phyloP scores from a whole-genome alignment of 2,113 vertebrate species.

The Chlorodrepanis virens region DNA sequence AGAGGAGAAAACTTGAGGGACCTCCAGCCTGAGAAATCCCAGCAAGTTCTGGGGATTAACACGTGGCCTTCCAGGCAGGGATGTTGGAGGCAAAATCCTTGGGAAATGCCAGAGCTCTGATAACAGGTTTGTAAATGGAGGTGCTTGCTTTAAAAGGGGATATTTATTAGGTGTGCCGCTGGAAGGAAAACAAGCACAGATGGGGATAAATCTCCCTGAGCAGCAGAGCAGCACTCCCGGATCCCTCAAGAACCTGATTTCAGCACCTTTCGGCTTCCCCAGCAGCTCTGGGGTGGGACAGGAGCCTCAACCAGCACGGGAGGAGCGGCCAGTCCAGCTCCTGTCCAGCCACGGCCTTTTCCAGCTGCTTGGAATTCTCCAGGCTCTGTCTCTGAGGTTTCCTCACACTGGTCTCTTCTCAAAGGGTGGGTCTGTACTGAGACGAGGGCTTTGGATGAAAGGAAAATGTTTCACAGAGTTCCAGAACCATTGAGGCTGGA shows the following conservation, averaged over 20 bases:
- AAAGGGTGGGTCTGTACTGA: neutral
- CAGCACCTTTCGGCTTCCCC: neutral
- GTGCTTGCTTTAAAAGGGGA: constrained; percentile 10
- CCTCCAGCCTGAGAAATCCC: neutral
- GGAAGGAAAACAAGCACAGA: constrained; percentile 53
- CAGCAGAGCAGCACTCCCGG: constrained; percentile 4
- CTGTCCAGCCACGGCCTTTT: neutral
- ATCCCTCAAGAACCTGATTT: constrained; percentile 40
- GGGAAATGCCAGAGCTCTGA: neutral
- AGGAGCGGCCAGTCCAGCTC: neutral
- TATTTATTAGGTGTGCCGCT: constrained; percentile 52
- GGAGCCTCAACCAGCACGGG: neutral
- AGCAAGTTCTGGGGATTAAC: neutral
- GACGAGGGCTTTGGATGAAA: neutral
- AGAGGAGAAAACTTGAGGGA: neutral
- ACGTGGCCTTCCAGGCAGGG: neutral
- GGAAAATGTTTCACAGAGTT: neutral
- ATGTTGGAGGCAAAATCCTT: neutral
- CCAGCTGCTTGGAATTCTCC: neutral
- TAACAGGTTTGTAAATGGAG: neutral
- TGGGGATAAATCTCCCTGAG: constrained; percentile 56
- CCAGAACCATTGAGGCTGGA: accelerated
- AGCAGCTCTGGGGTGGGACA: neutral
- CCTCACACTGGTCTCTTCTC: neutral
- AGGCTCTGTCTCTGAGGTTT: neutral